A percentile compares a stretch with the other conserved stretches of the same genome.
phyloP scores from a whole-genome alignment of 2,113 vertebrate genomes.

The Chascanopsetta lugubris region DNA sequence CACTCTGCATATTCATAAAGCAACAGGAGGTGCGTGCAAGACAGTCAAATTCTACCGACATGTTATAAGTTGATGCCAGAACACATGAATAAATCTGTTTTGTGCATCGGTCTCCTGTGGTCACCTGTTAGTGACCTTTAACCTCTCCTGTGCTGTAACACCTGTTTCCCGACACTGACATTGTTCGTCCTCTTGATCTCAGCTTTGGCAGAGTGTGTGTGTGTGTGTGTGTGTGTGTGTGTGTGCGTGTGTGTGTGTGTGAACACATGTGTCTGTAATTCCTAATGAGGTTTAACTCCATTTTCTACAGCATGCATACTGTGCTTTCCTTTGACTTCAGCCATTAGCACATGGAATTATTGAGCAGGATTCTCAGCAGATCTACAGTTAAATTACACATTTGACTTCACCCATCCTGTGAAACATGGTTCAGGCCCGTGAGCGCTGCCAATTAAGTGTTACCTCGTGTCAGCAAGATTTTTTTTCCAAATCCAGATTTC shows the following conservation, averaged over 20 bases:
- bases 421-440: conserved; percentile 48
- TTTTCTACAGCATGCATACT: conserved; percentile 9
- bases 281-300: conserved; percentile 26
- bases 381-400: conserved; percentile 58
- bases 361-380: conserved; percentile 33
- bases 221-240: not conserved
- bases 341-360: conserved; percentile 32
- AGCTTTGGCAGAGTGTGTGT: conserved; percentile 4
- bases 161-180: conserved; percentile 19
- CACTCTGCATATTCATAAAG: too few species aligned
- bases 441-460: conserved; percentile 59
- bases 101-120: not conserved
- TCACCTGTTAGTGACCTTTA: conserved; percentile 2
- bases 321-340: conserved; percentile 16
- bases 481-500: conserved; percentile 37
- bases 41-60: conserved; percentile 12
- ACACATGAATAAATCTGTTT: not conserved
- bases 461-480: conserved; percentile 60
- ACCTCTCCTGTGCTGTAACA: not conserved
- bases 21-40: too few species aligned
- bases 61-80: not conserved
- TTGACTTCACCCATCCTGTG: conserved; percentile 48
- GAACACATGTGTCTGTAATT: conserved; percentile 8
- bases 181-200: conserved; percentile 12
- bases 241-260: too few species aligned